Percentiles rank a stretch among this genome's conserved stretches.
These are phyloP conservation scores for Elaphurus davidianus DNA, from an alignment of 2,113 vertebrate species.

Conservation along the genomic window DNA sequence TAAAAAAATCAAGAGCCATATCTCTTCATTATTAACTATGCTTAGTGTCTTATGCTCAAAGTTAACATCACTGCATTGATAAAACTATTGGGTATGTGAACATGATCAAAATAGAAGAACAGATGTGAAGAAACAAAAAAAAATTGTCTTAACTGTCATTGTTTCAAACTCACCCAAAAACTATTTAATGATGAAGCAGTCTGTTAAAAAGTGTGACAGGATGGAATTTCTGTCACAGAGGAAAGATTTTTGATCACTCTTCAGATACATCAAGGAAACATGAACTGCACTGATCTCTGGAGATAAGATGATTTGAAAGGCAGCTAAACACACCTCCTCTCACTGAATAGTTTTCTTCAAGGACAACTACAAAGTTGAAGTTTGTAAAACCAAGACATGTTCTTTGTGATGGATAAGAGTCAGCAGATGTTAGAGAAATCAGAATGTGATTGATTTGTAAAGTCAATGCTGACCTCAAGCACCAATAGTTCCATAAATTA, in stretches of 20 bases:
- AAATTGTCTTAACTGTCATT: background rate
- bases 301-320: slow-evolving; percentile 24
- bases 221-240: background rate
- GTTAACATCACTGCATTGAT: background rate
- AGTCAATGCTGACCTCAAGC: background rate
- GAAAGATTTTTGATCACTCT: slow-evolving; percentile 1
- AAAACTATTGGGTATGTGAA: background rate
- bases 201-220: background rate
- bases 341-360: slow-evolving; percentile 16
- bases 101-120: background rate
- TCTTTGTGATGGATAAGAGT: background rate
- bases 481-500: background rate
- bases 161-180: slow-evolving; percentile 30
- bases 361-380: background rate
- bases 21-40: background rate
- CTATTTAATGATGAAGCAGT: background rate
- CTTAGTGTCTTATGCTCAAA: background rate
- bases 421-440: background rate
- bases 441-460: background rate
- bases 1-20: background rate
- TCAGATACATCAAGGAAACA: slow-evolving; percentile 7
- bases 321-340: background rate
- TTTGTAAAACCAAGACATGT: slow-evolving; percentile 11
- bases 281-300: background rate
- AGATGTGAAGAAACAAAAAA: background rate